Base-by-base conservation (phyloP, 2,888 invertebrate genomes). In the Acanthacorydalis orientalis region DNA sequence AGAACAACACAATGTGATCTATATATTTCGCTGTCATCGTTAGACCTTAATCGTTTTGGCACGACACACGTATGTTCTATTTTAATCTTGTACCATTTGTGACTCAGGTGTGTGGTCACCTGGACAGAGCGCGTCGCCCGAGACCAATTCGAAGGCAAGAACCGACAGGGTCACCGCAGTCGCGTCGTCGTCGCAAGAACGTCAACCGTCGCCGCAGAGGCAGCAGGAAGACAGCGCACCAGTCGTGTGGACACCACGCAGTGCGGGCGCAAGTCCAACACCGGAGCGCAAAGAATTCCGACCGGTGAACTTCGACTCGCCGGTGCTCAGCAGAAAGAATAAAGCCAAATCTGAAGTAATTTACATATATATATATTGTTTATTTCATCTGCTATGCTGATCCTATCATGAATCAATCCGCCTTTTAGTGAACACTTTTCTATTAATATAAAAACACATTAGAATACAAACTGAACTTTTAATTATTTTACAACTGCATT, bases 211-310 rank as follows among this genome's bases (percentile, higher is more conserved):
- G 50, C 72, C 69, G 56, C 73, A 38, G 4, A 38, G 11, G 15
- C 12, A 38, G 44, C 11, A 38, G 15, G 52, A 75, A 78, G 46
- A 72, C 6, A 23, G 23, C 6, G 2, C 80, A 48, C 75, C 76
- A 43, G 78, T 85, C 15, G 72, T 88, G 54, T 89, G 89, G 89
- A 80, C 80, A 31, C 88, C 89, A 10, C 74, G 75, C 56, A 74
- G 73, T 59, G 77, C 78, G 43, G 75, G 73, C 52, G 74, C 83
- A 34, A 86, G 86, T 58, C 87, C 88, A 38, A 74, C 74, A 46
- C 67, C 75, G 31, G 80, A 81, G 54, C 73, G 83, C 55, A 88
- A 86, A 65, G 75, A 78, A 62, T 89, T 87, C 69, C 75, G 83
- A 51, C 84, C 89, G 6, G 82, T 89, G 43, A 80, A 69, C 56